Percentiles rank a stretch among this genome's conserved stretches.
Conservation (phyloP, 2,113 vertebrate species). For the Protobothrops mucrosquamatus region DNA sequence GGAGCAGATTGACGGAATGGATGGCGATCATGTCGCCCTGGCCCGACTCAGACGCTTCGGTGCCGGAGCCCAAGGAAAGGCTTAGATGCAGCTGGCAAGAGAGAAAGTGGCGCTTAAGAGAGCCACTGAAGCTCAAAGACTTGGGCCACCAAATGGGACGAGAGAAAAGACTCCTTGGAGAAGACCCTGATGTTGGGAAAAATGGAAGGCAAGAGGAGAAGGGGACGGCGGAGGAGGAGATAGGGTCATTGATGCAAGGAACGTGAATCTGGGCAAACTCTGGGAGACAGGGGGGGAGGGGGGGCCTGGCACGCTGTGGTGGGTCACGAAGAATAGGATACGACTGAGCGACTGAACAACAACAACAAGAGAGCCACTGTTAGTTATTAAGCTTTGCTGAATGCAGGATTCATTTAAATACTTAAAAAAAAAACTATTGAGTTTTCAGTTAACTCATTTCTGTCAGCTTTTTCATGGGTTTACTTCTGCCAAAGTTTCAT, state of each 20-base stretch:
- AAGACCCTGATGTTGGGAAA: not conserved
- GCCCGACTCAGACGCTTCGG: conserved; percentile 72
- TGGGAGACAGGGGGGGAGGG: too few relatives aligned
- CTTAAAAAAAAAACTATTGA: not conserved
- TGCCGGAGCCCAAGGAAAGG: conserved; percentile 86
- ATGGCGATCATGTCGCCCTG: conserved; percentile 79
- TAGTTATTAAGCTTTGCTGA: not conserved
- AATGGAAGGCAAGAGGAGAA: not conserved
- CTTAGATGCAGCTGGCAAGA: conserved; percentile 87
- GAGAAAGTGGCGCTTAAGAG: conserved; percentile 3
- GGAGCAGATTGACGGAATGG: conserved; percentile 86
- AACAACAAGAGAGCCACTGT: not conserved
- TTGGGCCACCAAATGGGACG: not conserved
- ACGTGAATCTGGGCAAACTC: not conserved
- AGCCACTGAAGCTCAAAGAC: too few relatives aligned
- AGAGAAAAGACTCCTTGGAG: not conserved
- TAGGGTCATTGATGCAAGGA: not conserved
- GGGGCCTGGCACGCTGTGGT: not conserved
- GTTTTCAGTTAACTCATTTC: not conserved
- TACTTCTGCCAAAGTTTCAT: not conserved
- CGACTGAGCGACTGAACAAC: not conserved
- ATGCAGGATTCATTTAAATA: not conserved
- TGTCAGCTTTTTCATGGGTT: not conserved
- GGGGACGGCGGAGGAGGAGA: not conserved
- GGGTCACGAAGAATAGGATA: not conserved